Evolutionary conservation across 2,113 vertebrate species (phyloP).

Genomic region (Sardina pilchardus): DNA sequence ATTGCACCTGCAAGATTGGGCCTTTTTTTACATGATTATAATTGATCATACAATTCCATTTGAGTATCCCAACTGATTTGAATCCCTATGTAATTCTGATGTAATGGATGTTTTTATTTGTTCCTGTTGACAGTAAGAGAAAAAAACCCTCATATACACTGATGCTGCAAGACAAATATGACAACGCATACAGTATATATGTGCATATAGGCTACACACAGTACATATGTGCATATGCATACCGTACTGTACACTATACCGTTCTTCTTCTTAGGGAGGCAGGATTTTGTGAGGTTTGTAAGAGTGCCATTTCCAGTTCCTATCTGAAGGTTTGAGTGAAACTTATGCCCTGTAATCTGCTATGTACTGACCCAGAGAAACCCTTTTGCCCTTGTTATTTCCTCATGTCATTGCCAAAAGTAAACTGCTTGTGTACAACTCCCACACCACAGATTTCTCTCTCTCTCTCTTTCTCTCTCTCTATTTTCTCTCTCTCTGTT

Average conservation of each 20-base stretch:
- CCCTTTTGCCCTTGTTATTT: constrained; percentile 47
- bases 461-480: constrained; percentile 47
- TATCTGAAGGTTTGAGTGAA: background rate
- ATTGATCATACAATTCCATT: background rate
- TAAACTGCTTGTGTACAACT: constrained; percentile 64
- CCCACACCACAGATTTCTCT: constrained; percentile 47
- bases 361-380: constrained; percentile 49
- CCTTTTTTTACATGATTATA: background rate
- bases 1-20: background rate
- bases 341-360: constrained; percentile 63
- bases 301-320: background rate
- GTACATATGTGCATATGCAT: background rate
- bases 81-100: background rate
- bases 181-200: background rate
- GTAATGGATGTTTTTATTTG: background rate
- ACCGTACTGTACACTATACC: background rate
- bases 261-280: background rate
- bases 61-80: background rate
- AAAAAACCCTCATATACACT: background rate
- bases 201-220: background rate
- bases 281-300: background rate
- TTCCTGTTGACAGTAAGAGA: background rate
- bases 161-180: background rate
- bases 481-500: constrained; percentile 51
- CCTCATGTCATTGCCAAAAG: constrained; percentile 54